Conservation (phyloP, 2,797 vertebrate species). For the Brachyalestes nurse region DNA sequence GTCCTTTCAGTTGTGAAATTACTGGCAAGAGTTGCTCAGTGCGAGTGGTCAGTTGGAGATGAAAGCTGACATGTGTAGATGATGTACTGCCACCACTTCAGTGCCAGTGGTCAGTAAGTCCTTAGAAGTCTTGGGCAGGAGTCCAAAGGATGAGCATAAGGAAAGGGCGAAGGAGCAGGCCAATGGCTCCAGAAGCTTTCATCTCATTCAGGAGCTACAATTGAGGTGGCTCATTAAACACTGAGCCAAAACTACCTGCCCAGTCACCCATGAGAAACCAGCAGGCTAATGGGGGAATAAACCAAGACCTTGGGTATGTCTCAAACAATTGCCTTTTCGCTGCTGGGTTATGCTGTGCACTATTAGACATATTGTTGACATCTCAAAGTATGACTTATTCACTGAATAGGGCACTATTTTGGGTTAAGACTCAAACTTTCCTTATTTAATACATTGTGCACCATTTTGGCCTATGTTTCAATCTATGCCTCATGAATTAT, state of each 20-base stretch:
- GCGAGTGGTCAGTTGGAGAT: slow-evolving; percentile 4
- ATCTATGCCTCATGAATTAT: neutral
- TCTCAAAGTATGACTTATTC: neutral
- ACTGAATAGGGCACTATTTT: too few species aligned
- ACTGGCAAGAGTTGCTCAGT: neutral
- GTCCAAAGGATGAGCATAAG: slow-evolving; percentile 14
- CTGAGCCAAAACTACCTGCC: slow-evolving; percentile 8
- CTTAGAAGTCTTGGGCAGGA: slow-evolving; percentile 36
- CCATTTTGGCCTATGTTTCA: neutral
- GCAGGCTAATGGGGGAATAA: slow-evolving; percentile 13
- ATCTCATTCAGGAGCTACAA: neutral
- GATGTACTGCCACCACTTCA: slow-evolving; percentile 15
- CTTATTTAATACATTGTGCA: neutral
- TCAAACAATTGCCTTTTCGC: neutral
- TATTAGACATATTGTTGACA: neutral
- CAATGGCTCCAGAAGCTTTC: neutral
- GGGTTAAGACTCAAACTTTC: too few species aligned
- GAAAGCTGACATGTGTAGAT: slow-evolving; percentile 1
- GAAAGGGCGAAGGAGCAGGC: neutral
- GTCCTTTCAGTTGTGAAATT: neutral
- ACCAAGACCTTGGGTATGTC: neutral
- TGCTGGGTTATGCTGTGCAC: neutral
- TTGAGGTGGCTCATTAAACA: slow-evolving; percentile 18
- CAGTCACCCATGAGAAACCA: neutral
- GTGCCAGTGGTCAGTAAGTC: slow-evolving; percentile 33